Percentiles rank a stretch among this genome's conserved stretches.
Conservation (phyloP, 2,113 vertebrate species). For the Istiophorus platypterus region DNA sequence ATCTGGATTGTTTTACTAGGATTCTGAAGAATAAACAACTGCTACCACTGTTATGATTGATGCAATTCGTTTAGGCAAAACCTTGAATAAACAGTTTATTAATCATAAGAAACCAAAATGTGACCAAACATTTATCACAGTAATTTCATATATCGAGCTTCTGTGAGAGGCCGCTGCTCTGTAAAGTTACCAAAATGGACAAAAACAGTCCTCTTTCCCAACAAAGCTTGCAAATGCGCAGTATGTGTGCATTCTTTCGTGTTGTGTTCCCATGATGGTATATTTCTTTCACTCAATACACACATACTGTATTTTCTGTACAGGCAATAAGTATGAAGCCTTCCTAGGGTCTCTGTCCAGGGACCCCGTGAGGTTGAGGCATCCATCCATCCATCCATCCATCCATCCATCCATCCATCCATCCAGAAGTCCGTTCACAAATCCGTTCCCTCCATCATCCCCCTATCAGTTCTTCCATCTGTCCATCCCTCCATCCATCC, state of each 20-base stretch:
- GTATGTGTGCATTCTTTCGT: too few relatives aligned
- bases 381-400: not conserved
- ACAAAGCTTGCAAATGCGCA: too few relatives aligned
- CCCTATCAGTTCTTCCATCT: not conserved
- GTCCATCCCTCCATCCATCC: constrained; percentile 1
- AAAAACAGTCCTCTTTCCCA: too few relatives aligned
- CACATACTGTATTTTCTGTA: too few relatives aligned
- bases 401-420: not conserved
- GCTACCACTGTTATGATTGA: not conserved
- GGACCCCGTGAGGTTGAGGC: not conserved
- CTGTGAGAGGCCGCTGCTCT: too few relatives aligned
- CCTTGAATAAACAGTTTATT: not conserved
- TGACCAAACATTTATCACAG: too few relatives aligned
- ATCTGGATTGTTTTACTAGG: not conserved
- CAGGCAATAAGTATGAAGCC: not conserved
- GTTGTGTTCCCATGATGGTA: not conserved
- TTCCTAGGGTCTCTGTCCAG: not conserved
- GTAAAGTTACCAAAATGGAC: too few relatives aligned
- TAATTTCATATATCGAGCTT: too few relatives aligned
- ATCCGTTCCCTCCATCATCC: not conserved
- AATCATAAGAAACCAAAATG: not conserved
- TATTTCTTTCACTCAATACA: not conserved
- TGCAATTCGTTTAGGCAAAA: not conserved
- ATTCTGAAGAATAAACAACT: not conserved
- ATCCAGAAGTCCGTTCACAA: not conserved